phyloP scores from a whole-genome alignment of 2,888 invertebrate genomes.

The Tuta absoluta region DNA sequence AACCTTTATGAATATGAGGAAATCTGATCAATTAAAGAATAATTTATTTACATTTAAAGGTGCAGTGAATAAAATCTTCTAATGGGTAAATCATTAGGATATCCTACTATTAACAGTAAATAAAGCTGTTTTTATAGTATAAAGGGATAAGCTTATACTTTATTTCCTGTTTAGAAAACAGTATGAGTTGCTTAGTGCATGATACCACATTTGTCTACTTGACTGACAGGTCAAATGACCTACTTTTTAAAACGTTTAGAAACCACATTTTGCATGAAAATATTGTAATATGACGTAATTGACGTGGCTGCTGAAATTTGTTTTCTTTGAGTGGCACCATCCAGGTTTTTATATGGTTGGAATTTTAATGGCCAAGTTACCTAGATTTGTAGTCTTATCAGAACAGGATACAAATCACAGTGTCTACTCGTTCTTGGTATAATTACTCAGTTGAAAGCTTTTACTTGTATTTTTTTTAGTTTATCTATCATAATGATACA shows the following conservation, averaged over 20 bases:
- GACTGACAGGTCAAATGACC: no score
- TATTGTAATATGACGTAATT: no score
- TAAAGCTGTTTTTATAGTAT: no score
- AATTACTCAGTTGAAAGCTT: not conserved
- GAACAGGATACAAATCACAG: not conserved
- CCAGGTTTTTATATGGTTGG: not conserved
- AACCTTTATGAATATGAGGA: constrained; percentile 11
- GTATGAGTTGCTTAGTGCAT: no score
- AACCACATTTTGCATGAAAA: no score
- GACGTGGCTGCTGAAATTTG: no score
- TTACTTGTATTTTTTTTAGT: not conserved
- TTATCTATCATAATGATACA: no score
- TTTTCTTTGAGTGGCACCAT: not conserved
- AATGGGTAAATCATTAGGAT: not conserved
- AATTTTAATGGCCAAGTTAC: not conserved
- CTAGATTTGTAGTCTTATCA: not conserved
- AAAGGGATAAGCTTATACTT: no score
- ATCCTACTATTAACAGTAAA: not conserved
- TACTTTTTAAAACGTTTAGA: no score
- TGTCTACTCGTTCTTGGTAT: no score
- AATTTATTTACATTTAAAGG: not conserved
- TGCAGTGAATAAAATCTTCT: not conserved
- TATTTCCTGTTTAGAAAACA: no score
- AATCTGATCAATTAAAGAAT: not conserved
- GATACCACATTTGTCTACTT: no score